A percentile compares a stretch with the other conserved stretches of the same genome.
phyloP scores from a whole-genome alignment of 2,888 invertebrate species.

The Amorpha juglandis region DNA sequence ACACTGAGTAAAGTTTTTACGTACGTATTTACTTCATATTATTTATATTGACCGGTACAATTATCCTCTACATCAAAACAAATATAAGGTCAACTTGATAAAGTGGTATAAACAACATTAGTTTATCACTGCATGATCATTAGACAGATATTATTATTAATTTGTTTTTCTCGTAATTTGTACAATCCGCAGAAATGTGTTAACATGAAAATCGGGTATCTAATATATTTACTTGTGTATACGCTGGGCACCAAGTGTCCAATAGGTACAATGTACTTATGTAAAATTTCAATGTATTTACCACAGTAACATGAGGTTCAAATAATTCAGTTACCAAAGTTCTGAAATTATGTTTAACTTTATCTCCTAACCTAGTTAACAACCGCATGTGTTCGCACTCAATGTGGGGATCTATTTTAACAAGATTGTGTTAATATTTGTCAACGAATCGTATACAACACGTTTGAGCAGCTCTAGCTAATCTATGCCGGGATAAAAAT shows the following conservation, averaged over 20 bases:
- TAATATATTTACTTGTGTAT: too few relatives aligned
- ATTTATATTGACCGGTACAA: background rate
- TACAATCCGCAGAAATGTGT: conserved; percentile 1
- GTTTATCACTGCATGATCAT: background rate
- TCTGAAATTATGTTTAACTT: background rate
- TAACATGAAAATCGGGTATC: background rate
- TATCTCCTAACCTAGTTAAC: conserved; percentile 14
- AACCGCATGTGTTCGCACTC: background rate
- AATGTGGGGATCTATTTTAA: background rate
- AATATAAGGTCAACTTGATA: conserved; percentile 5
- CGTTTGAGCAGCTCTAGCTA: background rate
- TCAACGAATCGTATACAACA: background rate
- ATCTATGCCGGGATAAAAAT: too few relatives aligned
- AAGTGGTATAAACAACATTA: conserved; percentile 1
- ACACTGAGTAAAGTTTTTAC: conserved; percentile 17
- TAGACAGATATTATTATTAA: background rate
- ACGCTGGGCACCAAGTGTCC: too few relatives aligned
- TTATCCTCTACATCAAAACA: background rate
- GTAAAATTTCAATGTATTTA: background rate
- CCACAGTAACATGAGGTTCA: too few relatives aligned
- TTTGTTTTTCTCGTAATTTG: conserved; percentile 6
- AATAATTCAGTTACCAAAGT: too few relatives aligned
- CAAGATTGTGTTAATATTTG: conserved; percentile 8
- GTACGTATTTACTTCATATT: background rate
- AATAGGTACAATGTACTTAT: background rate